Conservation (phyloP, 2,888 invertebrate species). For the Drepana falcataria region DNA sequence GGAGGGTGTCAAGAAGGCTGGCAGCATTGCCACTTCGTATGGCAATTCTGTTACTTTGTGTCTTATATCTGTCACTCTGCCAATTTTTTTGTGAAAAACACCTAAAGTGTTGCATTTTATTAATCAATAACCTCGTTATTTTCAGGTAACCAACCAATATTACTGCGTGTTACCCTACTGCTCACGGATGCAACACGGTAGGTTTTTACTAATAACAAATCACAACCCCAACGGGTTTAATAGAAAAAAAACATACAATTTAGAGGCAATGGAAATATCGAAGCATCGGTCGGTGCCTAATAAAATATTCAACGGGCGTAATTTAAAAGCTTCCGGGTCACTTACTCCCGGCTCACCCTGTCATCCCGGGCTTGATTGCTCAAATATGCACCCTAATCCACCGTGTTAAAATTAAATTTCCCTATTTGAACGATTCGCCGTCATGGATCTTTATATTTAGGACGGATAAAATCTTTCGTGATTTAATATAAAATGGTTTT, state of each 20-base stretch:
- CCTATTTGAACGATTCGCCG: slow-evolving; percentile 1
- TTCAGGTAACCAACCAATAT: not conserved
- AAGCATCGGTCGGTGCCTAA: slow-evolving; percentile 40
- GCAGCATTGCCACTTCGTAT: too few species aligned
- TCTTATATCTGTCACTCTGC: too few species aligned
- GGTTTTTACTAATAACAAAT: not conserved
- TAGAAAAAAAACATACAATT: slow-evolving; percentile 19
- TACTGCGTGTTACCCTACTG: not conserved
- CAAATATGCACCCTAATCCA: slow-evolving; percentile 37
- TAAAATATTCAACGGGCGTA: slow-evolving; percentile 60
- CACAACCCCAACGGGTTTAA: not conserved
- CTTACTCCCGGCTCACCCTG: slow-evolving; percentile 43
- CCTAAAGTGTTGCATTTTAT: not conserved
- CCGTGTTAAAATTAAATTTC: slow-evolving; percentile 20
- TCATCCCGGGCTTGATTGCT: slow-evolving; percentile 32
- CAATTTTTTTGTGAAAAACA: too few species aligned
- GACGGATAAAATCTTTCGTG: slow-evolving; percentile 13
- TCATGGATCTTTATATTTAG: not conserved
- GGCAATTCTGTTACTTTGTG: too few species aligned
- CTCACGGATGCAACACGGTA: not conserved
- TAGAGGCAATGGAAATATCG: slow-evolving; percentile 35
- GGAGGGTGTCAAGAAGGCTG: too few species aligned
- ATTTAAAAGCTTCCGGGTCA: slow-evolving; percentile 62
- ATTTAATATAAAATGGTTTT: slow-evolving; percentile 15
- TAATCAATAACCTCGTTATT: not conserved